phyloP scores from a whole-genome alignment of 2,113 vertebrate species.

The Paradoxurus hermaphroditus region DNA sequence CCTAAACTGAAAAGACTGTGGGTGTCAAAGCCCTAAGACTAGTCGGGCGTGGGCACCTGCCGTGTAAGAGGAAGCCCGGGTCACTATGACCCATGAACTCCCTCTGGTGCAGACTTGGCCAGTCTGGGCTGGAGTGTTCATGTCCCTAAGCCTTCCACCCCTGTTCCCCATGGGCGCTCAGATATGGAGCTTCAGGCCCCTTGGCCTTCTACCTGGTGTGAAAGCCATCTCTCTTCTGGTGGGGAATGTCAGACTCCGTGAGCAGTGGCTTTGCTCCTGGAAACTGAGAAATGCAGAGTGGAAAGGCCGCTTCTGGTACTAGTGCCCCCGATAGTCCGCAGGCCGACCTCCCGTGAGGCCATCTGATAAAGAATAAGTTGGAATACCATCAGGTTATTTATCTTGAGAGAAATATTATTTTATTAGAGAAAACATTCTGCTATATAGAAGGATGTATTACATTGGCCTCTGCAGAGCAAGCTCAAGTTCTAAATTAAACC shows the following conservation, averaged over 20 bases:
- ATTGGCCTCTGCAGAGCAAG: neutral
- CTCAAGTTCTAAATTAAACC: slow-evolving; percentile 66
- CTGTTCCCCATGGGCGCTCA: neutral
- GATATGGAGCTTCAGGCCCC: neutral
- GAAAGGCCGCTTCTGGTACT: neutral
- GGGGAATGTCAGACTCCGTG: neutral
- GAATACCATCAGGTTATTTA: neutral
- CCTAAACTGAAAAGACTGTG: neutral
- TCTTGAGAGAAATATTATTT: neutral
- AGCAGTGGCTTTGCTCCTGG: neutral
- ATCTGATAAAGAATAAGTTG: neutral
- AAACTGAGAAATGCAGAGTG: neutral
- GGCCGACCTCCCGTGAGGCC: neutral
- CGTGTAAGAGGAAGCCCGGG: neutral
- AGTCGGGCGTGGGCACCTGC: neutral
- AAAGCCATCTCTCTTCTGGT: neutral
- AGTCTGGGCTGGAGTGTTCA: neutral
- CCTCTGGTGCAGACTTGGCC: neutral
- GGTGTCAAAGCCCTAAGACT: neutral
- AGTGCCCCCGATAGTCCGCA: neutral
- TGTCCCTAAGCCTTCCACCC: neutral
- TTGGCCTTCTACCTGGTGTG: neutral
- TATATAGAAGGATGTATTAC: neutral
- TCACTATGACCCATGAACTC: neutral
- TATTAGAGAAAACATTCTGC: slow-evolving; percentile 8